Evolutionary conservation across 2,113 vertebrate genomes (phyloP), one percentile per base, ranked within the genome.

Genomic region (Eupsittula cactorum): DNA sequence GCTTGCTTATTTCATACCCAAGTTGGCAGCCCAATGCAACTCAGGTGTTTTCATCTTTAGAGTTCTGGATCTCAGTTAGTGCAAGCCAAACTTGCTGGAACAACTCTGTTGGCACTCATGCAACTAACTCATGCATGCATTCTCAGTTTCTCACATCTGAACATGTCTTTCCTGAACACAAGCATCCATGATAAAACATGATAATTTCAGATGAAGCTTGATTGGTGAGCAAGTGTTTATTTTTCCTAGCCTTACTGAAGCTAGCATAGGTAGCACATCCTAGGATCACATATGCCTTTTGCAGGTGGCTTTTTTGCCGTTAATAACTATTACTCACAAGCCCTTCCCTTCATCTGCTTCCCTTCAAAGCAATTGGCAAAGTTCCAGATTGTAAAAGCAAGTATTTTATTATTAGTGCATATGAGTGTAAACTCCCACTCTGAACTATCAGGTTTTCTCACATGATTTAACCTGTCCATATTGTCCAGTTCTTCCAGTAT

Each of bases 261-360:
- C 27, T 90, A 71, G 46, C 65, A 88, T 64, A 88, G 75, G 88
- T 57, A 90, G 75, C 64, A 71, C 35, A 55, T 78, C 46, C 63
- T 63, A 88, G 79, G 21, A 88, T 78, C 59, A 47, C 64, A 71
- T 39, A 82, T 42, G 91, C 62, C 60, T 93, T 95, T 91, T 92
- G 60, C 80, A 95, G 92, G 91, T 95, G 86, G 68, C n/a, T 68
- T 92, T 85, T 78, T 78, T 86, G 23, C 80, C 52, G 16, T 50
- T 95, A 81, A 47, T 86, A 84, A 86, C 46, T 81, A 92, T 39
- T 35, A 77, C 39, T 65, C 82, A 42, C 29, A 90, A 88, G 23
- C 19, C n/a, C 16, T 63, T 86, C 50, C 50, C 28, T 92, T 94
- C 64, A 88, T 83, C 83, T 91, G 81, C 57, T 57, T 95, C 55